phyloP scores from a whole-genome alignment of 1,140 invertebrate species.

The Fopius arisanus region DNA sequence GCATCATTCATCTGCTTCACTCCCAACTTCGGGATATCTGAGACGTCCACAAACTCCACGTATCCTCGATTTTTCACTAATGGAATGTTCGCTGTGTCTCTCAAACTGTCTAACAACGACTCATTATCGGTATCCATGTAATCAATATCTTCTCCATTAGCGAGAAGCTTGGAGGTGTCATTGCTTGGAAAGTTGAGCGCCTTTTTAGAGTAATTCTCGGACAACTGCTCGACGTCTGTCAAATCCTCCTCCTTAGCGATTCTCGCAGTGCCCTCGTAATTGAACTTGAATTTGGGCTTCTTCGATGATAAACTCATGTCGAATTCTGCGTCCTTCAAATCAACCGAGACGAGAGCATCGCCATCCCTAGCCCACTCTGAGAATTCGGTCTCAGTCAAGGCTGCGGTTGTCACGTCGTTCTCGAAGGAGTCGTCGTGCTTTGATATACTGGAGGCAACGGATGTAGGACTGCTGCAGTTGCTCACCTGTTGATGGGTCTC shows the following conservation, averaged over 20 bases:
- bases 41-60: conserved; percentile 71
- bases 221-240: conserved; percentile 42
- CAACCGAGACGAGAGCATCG: conserved; percentile 72
- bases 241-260: conserved; percentile 58
- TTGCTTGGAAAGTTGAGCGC: conserved; percentile 53
- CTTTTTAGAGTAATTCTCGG: conserved; percentile 47
- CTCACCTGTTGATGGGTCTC: conserved; percentile 47
- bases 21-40: conserved; percentile 18
- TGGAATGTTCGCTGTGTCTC: conserved; percentile 64
- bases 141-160: conserved; percentile 69
- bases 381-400: conserved; percentile 82
- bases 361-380: conserved; percentile 86
- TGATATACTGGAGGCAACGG: conserved; percentile 52
- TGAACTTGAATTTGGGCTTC: conserved; percentile 26
- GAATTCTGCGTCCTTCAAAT: conserved; percentile 73
- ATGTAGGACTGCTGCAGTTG: conserved; percentile 63
- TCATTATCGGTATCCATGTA: conserved; percentile 81
- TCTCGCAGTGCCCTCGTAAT: conserved; percentile 33
- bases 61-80: conserved; percentile 72
- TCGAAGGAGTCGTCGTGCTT: conserved; percentile 63
- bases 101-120: conserved; percentile 66
- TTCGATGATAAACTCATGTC: conserved; percentile 67
- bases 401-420: conserved; percentile 72
- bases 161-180: conserved; percentile 55
- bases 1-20: conserved; percentile 37